These are phyloP conservation scores for Willowsia nigromaculata DNA, from an alignment of 2,888 invertebrate species.

Conservation along the genomic window DNA sequence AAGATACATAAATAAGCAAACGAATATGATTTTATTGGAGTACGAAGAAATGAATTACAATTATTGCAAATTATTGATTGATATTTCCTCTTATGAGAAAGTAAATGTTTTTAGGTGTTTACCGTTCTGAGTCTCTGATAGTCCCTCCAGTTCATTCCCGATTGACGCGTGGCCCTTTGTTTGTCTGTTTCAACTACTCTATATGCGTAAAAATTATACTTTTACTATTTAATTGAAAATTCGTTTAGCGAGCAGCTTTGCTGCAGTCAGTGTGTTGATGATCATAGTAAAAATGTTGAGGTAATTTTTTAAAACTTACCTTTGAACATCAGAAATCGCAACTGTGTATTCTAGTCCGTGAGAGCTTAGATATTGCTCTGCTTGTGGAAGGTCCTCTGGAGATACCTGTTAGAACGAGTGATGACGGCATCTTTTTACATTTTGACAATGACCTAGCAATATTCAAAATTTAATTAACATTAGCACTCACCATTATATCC, in stretches of 20 bases:
- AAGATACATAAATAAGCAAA: neutral
- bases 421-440: neutral
- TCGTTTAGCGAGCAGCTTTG: no score
- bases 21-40: neutral
- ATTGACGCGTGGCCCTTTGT: conserved; percentile 69
- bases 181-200: conserved; percentile 76
- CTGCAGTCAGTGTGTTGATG: no score
- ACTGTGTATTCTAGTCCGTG: conserved; percentile 74
- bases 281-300: no score
- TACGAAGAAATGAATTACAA: neutral
- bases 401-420: conserved; percentile 39
- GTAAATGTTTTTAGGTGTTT: neutral
- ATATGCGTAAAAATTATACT: no score
- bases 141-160: conserved; percentile 77
- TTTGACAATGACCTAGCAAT: neutral
- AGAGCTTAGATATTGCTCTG: conserved; percentile 69
- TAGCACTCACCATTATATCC: conserved; percentile 74
- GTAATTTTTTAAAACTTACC: conserved; percentile 63
- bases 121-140: conserved; percentile 75
- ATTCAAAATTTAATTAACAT: neutral
- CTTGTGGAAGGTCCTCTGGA: conserved; percentile 63
- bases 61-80: neutral
- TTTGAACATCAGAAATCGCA: conserved; percentile 75
- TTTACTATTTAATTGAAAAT: no score
- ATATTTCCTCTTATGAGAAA: neutral